A percentile compares a stretch with the other conserved stretches of the same genome.
Conservation (phyloP, 2,888 invertebrate species). For the Cryptophagus acutangulus region DNA sequence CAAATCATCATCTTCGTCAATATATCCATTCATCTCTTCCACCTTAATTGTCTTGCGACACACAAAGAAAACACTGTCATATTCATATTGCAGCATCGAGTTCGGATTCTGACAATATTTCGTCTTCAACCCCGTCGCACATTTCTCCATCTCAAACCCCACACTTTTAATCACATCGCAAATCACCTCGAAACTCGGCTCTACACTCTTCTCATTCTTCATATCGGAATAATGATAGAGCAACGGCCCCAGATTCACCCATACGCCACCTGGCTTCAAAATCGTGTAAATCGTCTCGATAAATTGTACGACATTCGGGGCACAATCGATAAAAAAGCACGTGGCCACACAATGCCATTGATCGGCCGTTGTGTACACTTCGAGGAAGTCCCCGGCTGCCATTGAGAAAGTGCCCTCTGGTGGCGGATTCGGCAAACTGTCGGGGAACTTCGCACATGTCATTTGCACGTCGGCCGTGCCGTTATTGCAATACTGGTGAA, state of each 20-base stretch:
- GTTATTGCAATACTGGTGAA: constrained; percentile 92
- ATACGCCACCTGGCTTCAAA: constrained; percentile 81
- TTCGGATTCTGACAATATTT: constrained; percentile 88
- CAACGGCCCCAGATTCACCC: constrained; percentile 89
- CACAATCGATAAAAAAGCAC: constrained; percentile 98
- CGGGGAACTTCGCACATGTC: constrained; percentile 75
- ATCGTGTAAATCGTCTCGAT: constrained; percentile 89
- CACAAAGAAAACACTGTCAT: constrained; percentile 88
- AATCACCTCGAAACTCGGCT: constrained; percentile 73
- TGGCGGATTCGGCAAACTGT: constrained; percentile 70
- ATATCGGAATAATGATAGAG: constrained; percentile 89
- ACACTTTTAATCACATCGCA: constrained; percentile 73
- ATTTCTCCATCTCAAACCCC: constrained; percentile 80
- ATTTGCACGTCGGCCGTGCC: constrained; percentile 76
- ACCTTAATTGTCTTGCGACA: constrained; percentile 69
- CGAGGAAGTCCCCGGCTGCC: constrained; percentile 95
- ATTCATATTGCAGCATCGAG: constrained; percentile 90
- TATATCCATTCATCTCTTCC: background rate
- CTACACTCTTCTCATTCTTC: constrained; percentile 82
- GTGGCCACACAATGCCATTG: constrained; percentile 92
- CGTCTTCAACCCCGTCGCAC: constrained; percentile 72
- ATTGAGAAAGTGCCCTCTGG: constrained; percentile 77
- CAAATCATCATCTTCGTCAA: constrained; percentile 1
- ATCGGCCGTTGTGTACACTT: constrained; percentile 70
- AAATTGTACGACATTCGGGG: constrained; percentile 91